Base-by-base conservation (phyloP, 2,888 invertebrate genomes). In the Latrodectus hesperus region DNA sequence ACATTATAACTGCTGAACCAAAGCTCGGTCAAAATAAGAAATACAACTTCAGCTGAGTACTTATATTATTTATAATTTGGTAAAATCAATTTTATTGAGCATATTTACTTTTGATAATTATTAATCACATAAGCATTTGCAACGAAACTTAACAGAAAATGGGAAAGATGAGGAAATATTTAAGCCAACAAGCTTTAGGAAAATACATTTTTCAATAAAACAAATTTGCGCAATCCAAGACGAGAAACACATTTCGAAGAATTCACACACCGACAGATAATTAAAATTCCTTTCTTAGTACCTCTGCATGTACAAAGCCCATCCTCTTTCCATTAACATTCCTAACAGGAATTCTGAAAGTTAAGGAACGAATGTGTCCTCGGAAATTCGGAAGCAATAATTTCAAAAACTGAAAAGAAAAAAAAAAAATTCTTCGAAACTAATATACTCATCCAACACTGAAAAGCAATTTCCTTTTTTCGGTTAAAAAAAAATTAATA, bases 221-320 rank as follows among this genome's bases (percentile, higher is more conserved):
- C 12, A 68, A 68, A 17, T 17, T 17, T 9, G 17, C 12, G 26
- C 12, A 26, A 52, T 67, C 51, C 64, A 52, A 38, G 10, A 17
- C 14, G 49, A 26, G 65, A 49, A 68, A 77, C 65, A 53, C 26
- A 22, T 65, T 76, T 68, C 26, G 14, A 51, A 65, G 77, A 68
- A 77, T 77, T 53, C 51, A 9, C n/a, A 16, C 14, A 12, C 52
- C 49, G n/a, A 76, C 26, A 75, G 22, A 68, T 51, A 68, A 77
- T 77, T 77, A 77, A 77, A 77, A 77, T 77, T 77, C 77, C 77
- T 16, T 77, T 68, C 17, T 26, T 22, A 9, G 67, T 9, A 9
- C 12, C 26, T 68, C 1, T 14, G n/a, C 60, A 60, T n/a, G 11
- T n/a, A 60, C 26, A n/a, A 68, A 12, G 67, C 67, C 9, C 17